A percentile compares a stretch with the other conserved stretches of the same genome.
phyloP scores from a whole-genome alignment of 2,797 vertebrate species.

The Balearica regulorum region DNA sequence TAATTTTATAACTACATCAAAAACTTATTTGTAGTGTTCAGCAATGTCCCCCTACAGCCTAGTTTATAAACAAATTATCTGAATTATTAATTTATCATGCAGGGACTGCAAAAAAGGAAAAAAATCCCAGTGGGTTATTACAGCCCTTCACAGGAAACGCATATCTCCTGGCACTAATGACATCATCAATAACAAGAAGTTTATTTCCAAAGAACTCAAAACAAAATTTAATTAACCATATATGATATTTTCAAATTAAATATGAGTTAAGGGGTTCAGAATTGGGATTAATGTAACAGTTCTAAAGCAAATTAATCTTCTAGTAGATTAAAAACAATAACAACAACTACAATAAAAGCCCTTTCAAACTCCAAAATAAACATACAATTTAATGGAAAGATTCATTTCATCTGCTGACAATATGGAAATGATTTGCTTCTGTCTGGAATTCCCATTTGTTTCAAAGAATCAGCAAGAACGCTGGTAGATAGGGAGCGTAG shows the following conservation, averaged over 20 bases:
- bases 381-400: conserved; percentile 43
- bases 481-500: neutral
- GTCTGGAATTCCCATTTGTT: conserved; percentile 44
- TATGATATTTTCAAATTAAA: conserved; percentile 71
- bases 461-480: conserved; percentile 49
- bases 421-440: conserved; percentile 66
- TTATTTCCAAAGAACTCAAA: conserved; percentile 70
- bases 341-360: conserved; percentile 1
- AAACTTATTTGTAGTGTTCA: conserved; percentile 61
- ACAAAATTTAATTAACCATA: conserved; percentile 65
- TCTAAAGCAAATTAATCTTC: conserved; percentile 61
- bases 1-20: conserved; percentile 56
- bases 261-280: conserved; percentile 59
- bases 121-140: conserved; percentile 47
- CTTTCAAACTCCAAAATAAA: conserved; percentile 25
- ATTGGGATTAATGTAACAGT: conserved; percentile 41
- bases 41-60: conserved; percentile 42
- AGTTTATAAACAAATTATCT: conserved; percentile 63
- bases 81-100: conserved; percentile 67
- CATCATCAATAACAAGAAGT: conserved; percentile 68
- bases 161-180: conserved; percentile 68
- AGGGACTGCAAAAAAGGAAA: conserved; percentile 42
- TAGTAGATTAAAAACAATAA: conserved; percentile 56
- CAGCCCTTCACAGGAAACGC: conserved; percentile 65
- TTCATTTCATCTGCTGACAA: conserved; percentile 17